phyloP scores from a whole-genome alignment of 2,888 invertebrate species.

The Neoaliturus tenellus region DNA sequence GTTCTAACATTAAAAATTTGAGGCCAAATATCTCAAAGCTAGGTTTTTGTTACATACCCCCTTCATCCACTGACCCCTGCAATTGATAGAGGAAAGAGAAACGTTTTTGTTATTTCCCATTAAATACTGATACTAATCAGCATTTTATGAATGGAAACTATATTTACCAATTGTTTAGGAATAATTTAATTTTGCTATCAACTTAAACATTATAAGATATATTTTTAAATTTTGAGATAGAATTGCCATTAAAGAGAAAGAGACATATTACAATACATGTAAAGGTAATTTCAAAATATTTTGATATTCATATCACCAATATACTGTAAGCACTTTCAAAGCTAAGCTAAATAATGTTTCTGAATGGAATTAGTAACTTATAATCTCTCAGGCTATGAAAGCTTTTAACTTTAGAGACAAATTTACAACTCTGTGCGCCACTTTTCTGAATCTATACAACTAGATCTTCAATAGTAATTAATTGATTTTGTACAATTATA shows the following conservation, averaged over 20 bases:
- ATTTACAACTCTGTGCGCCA: conserved; percentile 37
- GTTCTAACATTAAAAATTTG: no score
- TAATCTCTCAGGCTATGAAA: conserved; percentile 42
- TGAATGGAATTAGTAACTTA: background rate
- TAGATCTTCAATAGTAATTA: conserved; percentile 51
- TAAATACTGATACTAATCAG: no score
- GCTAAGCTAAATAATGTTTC: conserved; percentile 21
- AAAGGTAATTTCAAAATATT: background rate
- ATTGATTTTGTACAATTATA: conserved; percentile 57
- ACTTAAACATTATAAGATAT: no score
- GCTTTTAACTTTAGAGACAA: conserved; percentile 41
- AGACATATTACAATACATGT: background rate
- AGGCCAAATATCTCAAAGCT: no score
- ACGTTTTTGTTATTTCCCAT: no score
- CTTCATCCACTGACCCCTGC: no score
- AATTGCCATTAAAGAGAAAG: background rate
- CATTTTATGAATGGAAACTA: no score
- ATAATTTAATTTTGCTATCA: no score
- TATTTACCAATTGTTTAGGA: no score
- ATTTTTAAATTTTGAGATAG: no score
- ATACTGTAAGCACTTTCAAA: conserved; percentile 40
- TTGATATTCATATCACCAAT: conserved; percentile 20
- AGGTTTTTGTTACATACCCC: no score
- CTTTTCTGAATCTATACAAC: conserved; percentile 51
- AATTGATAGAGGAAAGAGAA: no score